A percentile compares a stretch with the other conserved stretches of the same genome.
phyloP scores from a whole-genome alignment of 2,113 vertebrate genomes.

The Scartelaos histophorus region DNA sequence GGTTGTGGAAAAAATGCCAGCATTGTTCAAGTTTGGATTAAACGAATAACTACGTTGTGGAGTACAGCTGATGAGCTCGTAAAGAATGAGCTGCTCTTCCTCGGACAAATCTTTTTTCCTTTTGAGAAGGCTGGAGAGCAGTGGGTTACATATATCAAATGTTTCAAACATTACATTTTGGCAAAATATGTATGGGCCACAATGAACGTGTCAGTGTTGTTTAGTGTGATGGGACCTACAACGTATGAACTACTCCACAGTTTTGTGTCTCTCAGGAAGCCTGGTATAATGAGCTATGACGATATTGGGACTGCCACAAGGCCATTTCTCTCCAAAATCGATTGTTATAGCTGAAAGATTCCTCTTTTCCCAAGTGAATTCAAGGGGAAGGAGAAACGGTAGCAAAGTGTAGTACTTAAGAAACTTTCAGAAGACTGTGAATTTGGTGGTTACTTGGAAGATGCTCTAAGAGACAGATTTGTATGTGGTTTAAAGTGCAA shows the following conservation, averaged over 20 bases:
- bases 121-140: too few relatives aligned
- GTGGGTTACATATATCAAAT: too few relatives aligned
- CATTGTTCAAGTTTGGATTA: too few relatives aligned
- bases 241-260: not conserved
- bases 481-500: constrained; percentile 18
- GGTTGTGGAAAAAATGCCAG: too few relatives aligned
- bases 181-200: not conserved
- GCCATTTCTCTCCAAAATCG: constrained; percentile 2
- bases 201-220: not conserved
- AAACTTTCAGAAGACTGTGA: constrained; percentile 19
- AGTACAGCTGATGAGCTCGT: too few relatives aligned
- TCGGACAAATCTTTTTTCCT: too few relatives aligned
- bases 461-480: constrained; percentile 13
- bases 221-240: not conserved
- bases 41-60: too few relatives aligned
- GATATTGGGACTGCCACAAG: constrained; percentile 2
- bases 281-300: not conserved
- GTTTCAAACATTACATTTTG: not conserved
- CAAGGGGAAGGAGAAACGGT: constrained; percentile 24
- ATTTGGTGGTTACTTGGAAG: not conserved
- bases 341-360: constrained; percentile 4
- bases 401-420: not conserved
- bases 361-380: not conserved
- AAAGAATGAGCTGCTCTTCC: too few relatives aligned
- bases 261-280: not conserved